Conservation (phyloP, 2,113 vertebrate species). For the Actenoides lindsayi region DNA sequence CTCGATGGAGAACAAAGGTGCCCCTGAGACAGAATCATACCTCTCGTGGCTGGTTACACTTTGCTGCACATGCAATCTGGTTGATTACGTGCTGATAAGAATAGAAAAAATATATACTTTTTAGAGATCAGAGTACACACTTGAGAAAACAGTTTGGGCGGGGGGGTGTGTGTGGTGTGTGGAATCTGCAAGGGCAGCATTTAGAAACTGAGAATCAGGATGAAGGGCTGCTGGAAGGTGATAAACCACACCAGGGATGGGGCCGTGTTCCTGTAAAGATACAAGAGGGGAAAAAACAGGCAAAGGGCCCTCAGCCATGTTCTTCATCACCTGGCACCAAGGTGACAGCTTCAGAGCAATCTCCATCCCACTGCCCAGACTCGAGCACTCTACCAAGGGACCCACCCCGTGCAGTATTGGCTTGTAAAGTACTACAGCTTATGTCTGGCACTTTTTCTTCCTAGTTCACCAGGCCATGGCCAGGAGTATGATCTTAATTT, state of each 20-base stretch:
- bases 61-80: background rate
- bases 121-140: background rate
- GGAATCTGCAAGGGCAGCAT: background rate
- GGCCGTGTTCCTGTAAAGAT: background rate
- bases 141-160: background rate
- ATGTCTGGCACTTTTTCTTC: background rate
- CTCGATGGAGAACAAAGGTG: background rate
- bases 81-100: background rate
- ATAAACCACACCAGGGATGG: background rate
- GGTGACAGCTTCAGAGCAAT: background rate
- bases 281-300: background rate
- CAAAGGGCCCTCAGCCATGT: background rate
- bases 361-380: background rate
- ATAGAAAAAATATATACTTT: background rate
- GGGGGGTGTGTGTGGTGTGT: no score
- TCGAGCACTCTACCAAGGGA: background rate
- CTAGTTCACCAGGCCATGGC: background rate
- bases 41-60: background rate
- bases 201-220: background rate
- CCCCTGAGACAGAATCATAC: background rate
- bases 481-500: background rate
- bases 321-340: background rate
- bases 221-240: background rate
- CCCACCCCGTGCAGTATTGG: background rate
- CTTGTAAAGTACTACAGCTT: background rate